Evolutionary conservation across 64 coral and sea anemone genomes (phyloP), one percentile per base, ranked within the genome.

Genomic region (Pocillopora damicornis): DNA sequence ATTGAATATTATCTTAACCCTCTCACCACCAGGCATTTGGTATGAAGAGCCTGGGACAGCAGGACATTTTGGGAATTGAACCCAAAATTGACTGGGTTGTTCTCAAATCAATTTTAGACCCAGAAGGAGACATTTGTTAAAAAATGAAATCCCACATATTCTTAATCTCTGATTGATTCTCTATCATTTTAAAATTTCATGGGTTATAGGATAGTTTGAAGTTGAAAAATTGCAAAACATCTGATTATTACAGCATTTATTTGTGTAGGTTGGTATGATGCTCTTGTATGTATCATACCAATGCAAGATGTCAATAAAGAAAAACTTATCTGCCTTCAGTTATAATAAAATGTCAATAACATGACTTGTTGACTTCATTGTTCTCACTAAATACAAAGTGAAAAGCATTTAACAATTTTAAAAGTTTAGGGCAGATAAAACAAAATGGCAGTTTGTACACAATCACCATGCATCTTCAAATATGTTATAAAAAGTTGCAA

Each of bases 401-500:
- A 65, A 65, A 65, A 65, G 63, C 63, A 65, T 17, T 65, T 65
- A 65, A 65, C 63, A 65, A 65, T 15, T 1, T 65, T 20, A 65
- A 65, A 65, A 65, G 63, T 65, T 65, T 65, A 15, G 11, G 0
- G 15, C 63, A 65, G 63, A 65, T 65, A 65, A 65, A 65, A 20
- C 2, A 14, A 15, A 65, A 65, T 15, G 63, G 14, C 11, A 65
- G 13, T 38, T 45, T 16, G 35, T 76, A 76, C 13, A 38, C 75
- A 76, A 76, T 76, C 75, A 76, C 75, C 75, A 76, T 76, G 75
- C 75, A 76, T 9, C 75, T 38, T 76, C 75, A 76, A 76, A 76
- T 13, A 76, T 76, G 75, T 76, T 76, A 76, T 51, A 76, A 76
- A 76, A 76, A 38, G 35, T 37, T 76, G 75, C 75, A 76, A 42